These are phyloP conservation scores for Phyllopteryx taeniolatus DNA, from an alignment of 2,113 vertebrate species.

Conservation along the genomic window DNA sequence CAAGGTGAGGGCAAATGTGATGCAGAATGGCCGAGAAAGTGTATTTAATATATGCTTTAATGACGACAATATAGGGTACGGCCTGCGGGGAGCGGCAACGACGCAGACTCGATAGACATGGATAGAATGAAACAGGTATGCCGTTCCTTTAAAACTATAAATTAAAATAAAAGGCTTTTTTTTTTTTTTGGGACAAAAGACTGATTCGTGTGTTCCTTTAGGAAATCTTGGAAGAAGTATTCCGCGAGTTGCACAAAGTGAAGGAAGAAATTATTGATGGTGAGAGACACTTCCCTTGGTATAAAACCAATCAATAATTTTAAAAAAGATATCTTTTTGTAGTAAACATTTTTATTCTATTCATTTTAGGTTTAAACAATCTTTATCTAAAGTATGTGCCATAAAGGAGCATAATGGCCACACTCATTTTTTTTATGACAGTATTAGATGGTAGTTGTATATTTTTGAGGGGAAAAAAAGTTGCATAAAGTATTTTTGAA, in stretches of 20 bases:
- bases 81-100: slow-evolving; percentile 80
- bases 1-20: slow-evolving; percentile 77
- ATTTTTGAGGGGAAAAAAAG: background rate
- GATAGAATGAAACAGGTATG: slow-evolving; percentile 96
- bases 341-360: too few relatives aligned
- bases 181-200: background rate
- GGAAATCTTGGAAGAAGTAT: slow-evolving; percentile 98
- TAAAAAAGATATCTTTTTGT: too few relatives aligned
- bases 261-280: slow-evolving; percentile 98
- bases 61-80: slow-evolving; percentile 78
- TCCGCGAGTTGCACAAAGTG: slow-evolving; percentile 96
- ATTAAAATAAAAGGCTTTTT: background rate
- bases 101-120: slow-evolving; percentile 90
- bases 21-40: slow-evolving; percentile 12
- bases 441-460: background rate
- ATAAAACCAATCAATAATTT: background rate
- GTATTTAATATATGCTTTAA: slow-evolving; percentile 10
- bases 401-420: background rate
- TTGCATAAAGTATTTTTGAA: background rate
- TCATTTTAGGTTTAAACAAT: background rate
- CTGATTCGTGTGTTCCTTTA: slow-evolving; percentile 47
- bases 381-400: too few relatives aligned
- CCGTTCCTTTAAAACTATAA: background rate
- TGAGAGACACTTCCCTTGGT: slow-evolving; percentile 59
- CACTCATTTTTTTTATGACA: too few relatives aligned